phyloP scores from a whole-genome alignment of 92 coral and sea anemone species.

The Phenganax marumi region DNA sequence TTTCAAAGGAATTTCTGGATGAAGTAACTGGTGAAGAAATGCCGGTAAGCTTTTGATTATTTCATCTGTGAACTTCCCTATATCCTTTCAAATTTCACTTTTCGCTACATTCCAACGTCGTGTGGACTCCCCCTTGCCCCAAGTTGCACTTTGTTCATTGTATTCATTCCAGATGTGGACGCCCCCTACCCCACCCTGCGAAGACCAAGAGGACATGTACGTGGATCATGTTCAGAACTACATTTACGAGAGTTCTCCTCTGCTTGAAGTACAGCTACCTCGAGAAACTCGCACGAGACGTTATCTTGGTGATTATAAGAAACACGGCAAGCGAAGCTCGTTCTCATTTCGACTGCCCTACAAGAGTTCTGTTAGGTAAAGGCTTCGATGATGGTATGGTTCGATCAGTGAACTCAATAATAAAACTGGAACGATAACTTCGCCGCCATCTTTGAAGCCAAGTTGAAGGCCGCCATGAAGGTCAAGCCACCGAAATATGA shows the following conservation, averaged over 20 bases:
- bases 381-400: too few species aligned
- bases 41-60: conserved; percentile 70
- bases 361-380: conserved; percentile 32
- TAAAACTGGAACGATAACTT: too few species aligned
- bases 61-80: neutral
- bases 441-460: too few species aligned
- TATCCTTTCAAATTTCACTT: neutral
- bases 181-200: conserved; percentile 98
- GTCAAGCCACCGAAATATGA: too few species aligned
- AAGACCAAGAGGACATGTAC: conserved; percentile 77
- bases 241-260: conserved; percentile 71
- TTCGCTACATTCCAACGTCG: neutral
- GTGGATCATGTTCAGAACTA: conserved; percentile 69
- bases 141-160: neutral
- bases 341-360: conserved; percentile 41
- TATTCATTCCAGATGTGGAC: conserved; percentile 75
- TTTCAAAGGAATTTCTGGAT: conserved; percentile 82
- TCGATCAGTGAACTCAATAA: too few species aligned
- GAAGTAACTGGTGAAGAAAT: conserved; percentile 95
- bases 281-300: conserved; percentile 69
- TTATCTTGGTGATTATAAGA: conserved; percentile 42
- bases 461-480: too few species aligned
- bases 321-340: conserved; percentile 32
- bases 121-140: neutral
- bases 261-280: conserved; percentile 67